These are phyloP conservation scores for Dendroctonus valens DNA, from an alignment of 1,140 invertebrate species.

Conservation along the genomic window DNA sequence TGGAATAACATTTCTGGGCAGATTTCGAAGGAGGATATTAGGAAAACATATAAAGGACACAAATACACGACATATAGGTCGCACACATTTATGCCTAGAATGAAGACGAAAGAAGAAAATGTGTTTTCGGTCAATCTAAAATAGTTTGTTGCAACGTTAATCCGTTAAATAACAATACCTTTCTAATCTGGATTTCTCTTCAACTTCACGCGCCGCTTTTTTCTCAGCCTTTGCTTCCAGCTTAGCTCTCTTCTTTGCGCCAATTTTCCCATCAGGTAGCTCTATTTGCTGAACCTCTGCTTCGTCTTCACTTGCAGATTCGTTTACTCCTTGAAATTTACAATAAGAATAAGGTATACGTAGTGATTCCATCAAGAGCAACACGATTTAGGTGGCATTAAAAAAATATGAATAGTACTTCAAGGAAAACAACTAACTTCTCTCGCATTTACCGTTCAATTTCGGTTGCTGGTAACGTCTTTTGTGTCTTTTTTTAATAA, in stretches of 20 bases:
- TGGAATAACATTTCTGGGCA: no score
- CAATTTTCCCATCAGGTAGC: slow-evolving; percentile 71
- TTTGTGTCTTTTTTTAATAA: no score
- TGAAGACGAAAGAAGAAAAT: not conserved
- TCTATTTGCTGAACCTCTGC: slow-evolving; percentile 50
- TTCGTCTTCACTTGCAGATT: slow-evolving; percentile 49
- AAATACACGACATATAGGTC: no score
- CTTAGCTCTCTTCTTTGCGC: slow-evolving; percentile 89
- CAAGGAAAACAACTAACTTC: no score
- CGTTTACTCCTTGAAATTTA: no score
- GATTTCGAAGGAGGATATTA: no score
- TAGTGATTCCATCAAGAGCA: not conserved
- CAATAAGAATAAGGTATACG: not conserved
- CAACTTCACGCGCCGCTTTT: slow-evolving; percentile 76
- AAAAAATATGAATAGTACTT: not conserved
- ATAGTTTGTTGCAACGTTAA: not conserved
- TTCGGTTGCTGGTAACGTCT: no score
- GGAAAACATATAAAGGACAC: no score
- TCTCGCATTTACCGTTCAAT: no score
- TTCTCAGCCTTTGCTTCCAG: slow-evolving; percentile 91
- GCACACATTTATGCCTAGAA: no score
- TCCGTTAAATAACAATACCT: slow-evolving; percentile 32
- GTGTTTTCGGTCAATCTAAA: not conserved
- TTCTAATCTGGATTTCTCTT: slow-evolving; percentile 70
- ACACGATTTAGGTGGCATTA: not conserved